Evolutionary conservation across 2,888 invertebrate genomes (phyloP), one percentile per base, ranked within the genome.

Genomic region (Liodrosophila aerea): DNA sequence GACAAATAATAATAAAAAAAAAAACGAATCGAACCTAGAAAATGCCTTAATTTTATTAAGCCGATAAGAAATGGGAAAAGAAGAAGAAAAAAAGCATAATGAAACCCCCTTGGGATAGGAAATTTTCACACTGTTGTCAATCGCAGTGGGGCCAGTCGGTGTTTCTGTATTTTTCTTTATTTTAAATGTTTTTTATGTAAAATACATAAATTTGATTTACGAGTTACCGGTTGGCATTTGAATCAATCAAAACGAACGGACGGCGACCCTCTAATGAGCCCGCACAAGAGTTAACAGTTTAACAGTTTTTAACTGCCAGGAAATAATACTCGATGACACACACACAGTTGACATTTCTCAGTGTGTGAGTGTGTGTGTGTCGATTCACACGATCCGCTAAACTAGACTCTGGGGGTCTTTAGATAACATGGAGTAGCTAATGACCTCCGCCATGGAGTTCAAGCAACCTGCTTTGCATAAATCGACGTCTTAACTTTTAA

Each of bases 381-480:
- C 22, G 64, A 59, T 77, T 77, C 77, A 70, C 77, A 77, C 77
- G 85, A 62, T 77, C 69, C 56, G 43, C 34, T 41, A 60, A 40
- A 16, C 18, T 7, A 22, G 5, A 22, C 7, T 11, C 29, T 30
- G 33, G 56, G 44, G 16, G 37, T 56, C 53, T 65, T 65, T 31
- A 60, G 66, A 66, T 66, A 66, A 66, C 66, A 65, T 65, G 44
- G 2, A 53, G 57, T 52, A 39, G 60, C 40, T 50, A 53, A 69
- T 56, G 54, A 46, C 58, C 73, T 63, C 52, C 44, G 33, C 18
- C 27, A 15, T 1, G 34, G 57, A 73, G 77, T 84, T 84, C 84
- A 77, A 76, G 53, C 77, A 73, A 80, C 73, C 76, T 73, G 77
- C 77, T 84, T 84, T 59, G 57, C 84, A 82, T 85, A 75, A 68